A percentile compares a stretch with the other conserved stretches of the same genome.
These are phyloP conservation scores for Reticulitermes speratus DNA, from an alignment of 1,140 invertebrate genomes.

Conservation along the genomic window DNA sequence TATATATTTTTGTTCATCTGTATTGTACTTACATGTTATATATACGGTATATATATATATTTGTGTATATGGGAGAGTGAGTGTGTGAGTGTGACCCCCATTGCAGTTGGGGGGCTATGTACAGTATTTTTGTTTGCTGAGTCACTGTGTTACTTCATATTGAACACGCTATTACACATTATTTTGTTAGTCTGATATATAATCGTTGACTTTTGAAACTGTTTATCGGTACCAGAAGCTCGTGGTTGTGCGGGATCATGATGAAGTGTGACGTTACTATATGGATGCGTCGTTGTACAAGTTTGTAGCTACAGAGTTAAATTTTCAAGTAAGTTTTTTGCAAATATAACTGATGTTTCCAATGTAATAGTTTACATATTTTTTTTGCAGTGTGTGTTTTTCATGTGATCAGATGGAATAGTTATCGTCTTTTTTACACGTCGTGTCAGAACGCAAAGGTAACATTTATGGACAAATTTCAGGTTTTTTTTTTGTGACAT, in stretches of 20 bases:
- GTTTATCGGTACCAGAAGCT: neutral
- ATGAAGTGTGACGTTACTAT: neutral
- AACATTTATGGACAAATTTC: too few species aligned
- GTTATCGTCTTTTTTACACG: neutral
- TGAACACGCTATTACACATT: neutral
- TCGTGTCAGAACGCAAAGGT: neutral
- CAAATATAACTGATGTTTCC: neutral
- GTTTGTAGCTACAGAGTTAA: neutral
- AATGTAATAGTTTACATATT: neutral
- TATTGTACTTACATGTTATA: neutral
- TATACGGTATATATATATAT: too few species aligned
- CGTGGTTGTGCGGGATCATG: neutral
- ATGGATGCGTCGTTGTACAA: neutral
- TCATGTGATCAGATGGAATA: neutral
- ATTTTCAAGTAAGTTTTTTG: neutral
- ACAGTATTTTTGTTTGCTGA: neutral
- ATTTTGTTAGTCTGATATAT: neutral
- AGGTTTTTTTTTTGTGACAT: too few species aligned
- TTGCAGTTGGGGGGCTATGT: neutral
- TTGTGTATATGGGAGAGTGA: too few species aligned
- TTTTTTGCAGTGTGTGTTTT: conserved; percentile 10
- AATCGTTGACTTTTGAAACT: neutral
- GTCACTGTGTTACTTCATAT: neutral
- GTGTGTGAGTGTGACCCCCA: neutral
- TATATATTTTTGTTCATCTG: neutral